Evolutionary conservation across 2,113 vertebrate genomes (phyloP), one percentile per base, ranked within the genome.

Genomic region (Lophura nycthemera): DNA sequence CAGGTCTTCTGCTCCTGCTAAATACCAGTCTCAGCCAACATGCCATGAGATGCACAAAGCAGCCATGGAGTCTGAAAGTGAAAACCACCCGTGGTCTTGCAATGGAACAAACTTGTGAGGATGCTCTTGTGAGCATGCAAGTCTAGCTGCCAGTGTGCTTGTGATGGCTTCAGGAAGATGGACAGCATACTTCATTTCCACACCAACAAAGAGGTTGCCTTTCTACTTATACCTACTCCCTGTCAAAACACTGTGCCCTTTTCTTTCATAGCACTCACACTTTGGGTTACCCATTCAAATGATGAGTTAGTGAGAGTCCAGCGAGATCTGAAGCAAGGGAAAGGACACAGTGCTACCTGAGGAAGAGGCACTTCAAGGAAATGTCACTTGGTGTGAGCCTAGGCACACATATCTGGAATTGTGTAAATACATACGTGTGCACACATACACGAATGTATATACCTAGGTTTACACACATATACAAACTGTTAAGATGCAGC

Each of bases 1-100:
- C 20, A 67, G 4, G 4, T 72, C 42, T 40, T 66, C 43, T 59
- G 3, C 48, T 71, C 45, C 20, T 45, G 22, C 42, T n/a, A 47
- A n/a, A 13, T 20, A 40, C 40, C 10, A 54, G 11, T 13, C 50
- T 75, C 29, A 86, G 22, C 6, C 61, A 52, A 59, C 32, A 42
- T 75, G 19, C 7, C 11, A 21, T 5, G 11, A 17, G 32, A 22
- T 47, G 29, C 18, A 27, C 27, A 66, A 63, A 86, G 48, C 34
- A 77, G 40, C 43, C 17, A 12, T 10, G 50, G 81, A 60, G 34
- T 13, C 21, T 4, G 1, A 59, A 88, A 48, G 7, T 27, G 40
- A 30, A 73, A 66, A n/a, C 3, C 0, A 3, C 24, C 24, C 0
- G 0, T 56, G 19, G 21, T 34, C 52, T 76, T 80, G 22, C 11